These are phyloP conservation scores for Heliothis peltigera DNA, from an alignment of 2,888 invertebrate genomes.

Conservation along the genomic window DNA sequence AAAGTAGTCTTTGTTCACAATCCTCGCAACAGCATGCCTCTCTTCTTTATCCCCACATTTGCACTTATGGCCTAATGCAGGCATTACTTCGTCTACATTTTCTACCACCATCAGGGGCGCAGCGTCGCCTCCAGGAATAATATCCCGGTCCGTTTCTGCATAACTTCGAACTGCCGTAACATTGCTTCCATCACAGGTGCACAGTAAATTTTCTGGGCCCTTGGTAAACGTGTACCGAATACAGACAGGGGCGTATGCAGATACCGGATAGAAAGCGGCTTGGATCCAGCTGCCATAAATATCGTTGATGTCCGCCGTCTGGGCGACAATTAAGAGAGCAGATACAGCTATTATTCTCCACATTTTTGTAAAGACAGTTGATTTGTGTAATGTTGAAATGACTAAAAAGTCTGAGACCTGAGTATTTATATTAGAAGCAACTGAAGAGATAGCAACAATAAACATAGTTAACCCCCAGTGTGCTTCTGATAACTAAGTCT, in stretches of 20 bases:
- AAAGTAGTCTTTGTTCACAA: slow-evolving; percentile 27
- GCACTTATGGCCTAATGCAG: slow-evolving; percentile 10
- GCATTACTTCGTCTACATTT: slow-evolving; percentile 12
- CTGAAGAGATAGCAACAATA: background rate
- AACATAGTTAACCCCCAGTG: background rate
- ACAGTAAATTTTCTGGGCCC: slow-evolving; percentile 3
- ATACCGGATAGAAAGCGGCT: slow-evolving; percentile 25
- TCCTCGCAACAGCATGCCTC: background rate
- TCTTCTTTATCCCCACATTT: slow-evolving; percentile 17
- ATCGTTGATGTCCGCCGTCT: slow-evolving; percentile 11
- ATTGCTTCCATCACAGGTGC: slow-evolving; percentile 31
- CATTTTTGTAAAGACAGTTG: slow-evolving; percentile 9
- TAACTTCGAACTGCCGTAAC: background rate
- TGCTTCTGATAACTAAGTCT: background rate
- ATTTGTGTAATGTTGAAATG: background rate
- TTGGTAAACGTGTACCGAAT: background rate
- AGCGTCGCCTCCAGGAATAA: rapidly evolving
- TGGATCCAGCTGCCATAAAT: slow-evolving; percentile 27
- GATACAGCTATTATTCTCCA: slow-evolving; percentile 29
- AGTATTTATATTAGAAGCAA: slow-evolving; percentile 15
- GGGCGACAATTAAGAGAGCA: slow-evolving; percentile 11
- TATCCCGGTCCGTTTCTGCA: background rate
- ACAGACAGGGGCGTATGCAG: slow-evolving; percentile 11
- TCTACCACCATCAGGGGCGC: slow-evolving; percentile 5
- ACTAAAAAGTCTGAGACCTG: background rate